Percentiles rank a stretch among this genome's conserved stretches.
Evolutionary conservation across 2,888 invertebrate genomes (phyloP).

Genomic region (Eupithecia pulchellata): DNA sequence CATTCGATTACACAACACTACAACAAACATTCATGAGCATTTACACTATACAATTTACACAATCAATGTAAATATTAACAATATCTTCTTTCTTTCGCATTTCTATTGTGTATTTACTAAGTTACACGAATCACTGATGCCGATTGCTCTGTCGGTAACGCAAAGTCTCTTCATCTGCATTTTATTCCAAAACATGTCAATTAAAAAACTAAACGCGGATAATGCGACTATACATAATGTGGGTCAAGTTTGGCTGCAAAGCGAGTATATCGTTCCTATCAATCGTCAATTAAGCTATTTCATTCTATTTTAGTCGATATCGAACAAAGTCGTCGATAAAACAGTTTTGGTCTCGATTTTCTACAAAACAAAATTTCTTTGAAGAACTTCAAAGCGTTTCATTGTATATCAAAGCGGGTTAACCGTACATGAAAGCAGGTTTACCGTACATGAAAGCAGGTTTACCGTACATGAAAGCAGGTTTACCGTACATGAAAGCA

Average conservation of each 20-base stretch:
- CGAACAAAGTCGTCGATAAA: neutral
- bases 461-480: too few relatives aligned
- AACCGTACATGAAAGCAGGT: too few relatives aligned
- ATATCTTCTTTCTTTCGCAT: constrained; percentile 55
- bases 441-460: too few relatives aligned
- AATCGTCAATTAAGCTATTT: neutral
- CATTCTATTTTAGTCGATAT: constrained; percentile 1
- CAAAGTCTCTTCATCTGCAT: neutral
- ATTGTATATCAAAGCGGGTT: too few relatives aligned
- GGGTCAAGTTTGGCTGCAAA: neutral
- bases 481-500: too few relatives aligned
- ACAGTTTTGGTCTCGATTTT: neutral
- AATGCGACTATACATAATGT: neutral
- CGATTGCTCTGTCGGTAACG: constrained; percentile 16
- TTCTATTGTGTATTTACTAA: constrained; percentile 57
- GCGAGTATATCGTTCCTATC: neutral
- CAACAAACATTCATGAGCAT: constrained; percentile 46
- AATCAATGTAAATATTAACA: constrained; percentile 57
- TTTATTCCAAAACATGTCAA: neutral
- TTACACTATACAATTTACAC: constrained; percentile 47
- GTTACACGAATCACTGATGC: constrained; percentile 33
- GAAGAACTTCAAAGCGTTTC: too few relatives aligned
- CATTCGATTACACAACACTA: constrained; percentile 38
- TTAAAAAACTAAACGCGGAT: neutral
- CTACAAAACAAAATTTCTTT: too few relatives aligned